Base-by-base conservation (phyloP, 2,113 vertebrate species). In the Heloderma charlesbogerti region DNA sequence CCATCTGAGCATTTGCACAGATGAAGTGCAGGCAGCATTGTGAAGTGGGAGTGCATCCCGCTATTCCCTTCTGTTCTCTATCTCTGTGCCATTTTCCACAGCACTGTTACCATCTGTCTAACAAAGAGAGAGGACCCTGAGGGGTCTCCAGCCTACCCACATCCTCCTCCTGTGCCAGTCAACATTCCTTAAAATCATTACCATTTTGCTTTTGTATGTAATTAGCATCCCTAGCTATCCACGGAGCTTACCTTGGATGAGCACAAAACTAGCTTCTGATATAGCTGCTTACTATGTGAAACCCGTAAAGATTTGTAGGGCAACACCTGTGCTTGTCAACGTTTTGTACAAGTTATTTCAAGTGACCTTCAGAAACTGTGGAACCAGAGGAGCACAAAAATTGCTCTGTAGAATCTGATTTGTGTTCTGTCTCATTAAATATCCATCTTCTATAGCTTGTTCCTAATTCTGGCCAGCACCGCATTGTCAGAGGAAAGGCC, bases 131-230 rank as follows among this genome's bases (percentile, higher is more conserved):
- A 87, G 25, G 75, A 57, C 34, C 43, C 82, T 13, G 72, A 79
- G 82, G 89, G 82, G 72, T 78, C 80, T 37, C 51, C 72, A 40
- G 34, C 67, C 43, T 85, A 90, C 82, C 82, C 54, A 78, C 20
- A 85, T 18, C 57, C 40, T 84, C 34, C 60, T 77, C 57, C 89
- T 85, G 82, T 79, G 89, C 34, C 43, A 90, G 72, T 85, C 89
- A 90, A 85, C 72, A 54, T 85, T 54, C 37, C 74, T 90, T 87
- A 69, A 81, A 72, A 87, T 80, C 84, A 86, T 91, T 87, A 43
- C 66, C 63, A 43, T 72, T 74, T 81, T 81, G 90, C 20, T 71
- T 71, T 34, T 86, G n/a, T 29, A 72, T 72, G 51, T 69, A 37
- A 86, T 79, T 69, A 86, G 25, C 37, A 79, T 37, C 31, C 45